Evolutionary conservation across 2,113 vertebrate genomes (phyloP).

Genomic region (Mugil cephalus): DNA sequence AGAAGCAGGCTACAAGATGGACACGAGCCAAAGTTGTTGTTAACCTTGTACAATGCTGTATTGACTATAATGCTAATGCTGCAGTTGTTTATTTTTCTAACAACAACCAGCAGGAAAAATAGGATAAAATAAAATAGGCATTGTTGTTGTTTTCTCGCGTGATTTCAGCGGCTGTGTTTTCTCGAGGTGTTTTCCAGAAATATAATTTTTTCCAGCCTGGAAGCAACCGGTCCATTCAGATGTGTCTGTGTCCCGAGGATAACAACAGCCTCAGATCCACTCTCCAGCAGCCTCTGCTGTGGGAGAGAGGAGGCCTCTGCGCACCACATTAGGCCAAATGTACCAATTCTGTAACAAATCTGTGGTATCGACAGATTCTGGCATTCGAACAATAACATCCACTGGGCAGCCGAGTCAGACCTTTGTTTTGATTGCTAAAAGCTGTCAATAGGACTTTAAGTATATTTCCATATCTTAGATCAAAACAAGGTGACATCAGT

Average conservation of each 20-base stretch:
- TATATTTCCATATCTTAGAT: constrained; percentile 7
- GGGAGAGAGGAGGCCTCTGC: constrained; percentile 69
- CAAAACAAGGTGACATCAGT: constrained; percentile 60
- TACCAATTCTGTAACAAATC: constrained; percentile 46
- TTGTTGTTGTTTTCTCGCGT: constrained; percentile 56
- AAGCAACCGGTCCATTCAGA: constrained; percentile 44
- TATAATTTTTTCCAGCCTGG: constrained; percentile 25
- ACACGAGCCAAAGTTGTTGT: constrained; percentile 54
- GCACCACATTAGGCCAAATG: constrained; percentile 59
- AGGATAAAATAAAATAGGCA: constrained; percentile 14
- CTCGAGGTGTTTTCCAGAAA: constrained; percentile 48
- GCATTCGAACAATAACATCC: constrained; percentile 42
- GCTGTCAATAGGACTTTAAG: constrained; percentile 14
- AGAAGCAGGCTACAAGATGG: constrained; percentile 50
- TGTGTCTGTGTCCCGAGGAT: constrained; percentile 30
- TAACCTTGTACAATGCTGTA: constrained; percentile 27
- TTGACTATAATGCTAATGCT: background rate
- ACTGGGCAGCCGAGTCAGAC: constrained; percentile 16
- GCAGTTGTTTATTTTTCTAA: constrained; percentile 22
- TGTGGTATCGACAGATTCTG: constrained; percentile 11
- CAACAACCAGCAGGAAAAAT: constrained; percentile 7
- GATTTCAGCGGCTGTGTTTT: constrained; percentile 33
- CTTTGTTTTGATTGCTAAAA: background rate
- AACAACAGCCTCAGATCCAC: constrained; percentile 54
- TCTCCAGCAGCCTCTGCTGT: constrained; percentile 53